Percentiles rank a stretch among this genome's conserved stretches.
Conservation (phyloP, 2,888 invertebrate genomes). For the Andrena camellia region DNA sequence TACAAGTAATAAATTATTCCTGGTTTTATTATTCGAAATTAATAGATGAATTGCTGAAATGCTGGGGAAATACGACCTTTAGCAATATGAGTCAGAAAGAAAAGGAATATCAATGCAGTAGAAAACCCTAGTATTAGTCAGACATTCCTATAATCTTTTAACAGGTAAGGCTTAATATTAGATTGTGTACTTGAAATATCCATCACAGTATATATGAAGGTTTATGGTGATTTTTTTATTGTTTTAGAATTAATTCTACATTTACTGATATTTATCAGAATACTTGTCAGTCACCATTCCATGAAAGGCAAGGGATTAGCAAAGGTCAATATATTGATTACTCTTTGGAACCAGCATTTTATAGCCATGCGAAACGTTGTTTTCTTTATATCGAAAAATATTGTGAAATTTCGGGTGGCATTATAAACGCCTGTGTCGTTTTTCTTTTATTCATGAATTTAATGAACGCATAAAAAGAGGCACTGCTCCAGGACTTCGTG, state of each 20-base stretch:
- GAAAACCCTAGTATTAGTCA: background rate
- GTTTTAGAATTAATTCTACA: too few species aligned
- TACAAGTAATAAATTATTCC: background rate
- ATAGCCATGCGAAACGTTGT: background rate
- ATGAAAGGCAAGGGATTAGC: too few species aligned
- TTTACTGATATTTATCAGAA: too few species aligned
- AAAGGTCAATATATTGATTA: too few species aligned
- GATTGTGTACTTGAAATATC: too few species aligned
- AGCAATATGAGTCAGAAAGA: background rate
- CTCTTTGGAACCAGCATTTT: too few species aligned
- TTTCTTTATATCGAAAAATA: constrained; percentile 1
- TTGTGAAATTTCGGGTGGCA: background rate
- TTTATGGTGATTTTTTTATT: too few species aligned
- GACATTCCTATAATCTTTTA: too few species aligned
- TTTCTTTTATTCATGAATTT: constrained; percentile 17
- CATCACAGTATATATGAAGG: too few species aligned
- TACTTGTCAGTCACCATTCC: too few species aligned
- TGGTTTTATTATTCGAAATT: background rate
- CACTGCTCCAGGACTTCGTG: background rate
- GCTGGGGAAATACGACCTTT: too few species aligned
- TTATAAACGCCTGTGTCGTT: background rate
- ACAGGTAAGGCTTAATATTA: too few species aligned
- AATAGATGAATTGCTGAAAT: background rate
- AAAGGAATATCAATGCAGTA: background rate
- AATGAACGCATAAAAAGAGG: background rate